Evolutionary conservation across 2,888 invertebrate species (phyloP).

Genomic region (Lamproptera curius): DNA sequence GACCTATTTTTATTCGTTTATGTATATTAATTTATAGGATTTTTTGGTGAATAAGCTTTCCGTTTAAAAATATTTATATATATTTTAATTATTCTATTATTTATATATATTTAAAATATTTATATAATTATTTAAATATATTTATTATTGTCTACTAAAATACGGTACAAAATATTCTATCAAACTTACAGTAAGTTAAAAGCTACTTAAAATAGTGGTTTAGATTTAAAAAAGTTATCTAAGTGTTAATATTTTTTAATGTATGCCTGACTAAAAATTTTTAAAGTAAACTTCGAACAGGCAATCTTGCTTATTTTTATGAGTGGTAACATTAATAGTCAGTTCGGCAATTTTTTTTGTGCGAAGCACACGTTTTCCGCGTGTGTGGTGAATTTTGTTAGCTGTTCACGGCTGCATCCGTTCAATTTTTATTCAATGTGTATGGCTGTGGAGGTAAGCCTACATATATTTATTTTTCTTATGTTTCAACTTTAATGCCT

Average conservation of each 20-base stretch:
- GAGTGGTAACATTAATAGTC: slow-evolving; percentile 38
- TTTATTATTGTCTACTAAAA: too few relatives aligned
- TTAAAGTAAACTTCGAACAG: slow-evolving; percentile 3
- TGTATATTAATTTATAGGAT: too few relatives aligned
- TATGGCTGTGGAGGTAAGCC: slow-evolving; percentile 91
- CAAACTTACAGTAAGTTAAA: too few relatives aligned
- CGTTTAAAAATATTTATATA: too few relatives aligned
- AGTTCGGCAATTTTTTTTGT: slow-evolving; percentile 62
- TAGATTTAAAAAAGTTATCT: too few relatives aligned
- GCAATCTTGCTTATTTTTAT: slow-evolving; percentile 8
- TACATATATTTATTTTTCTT: slow-evolving; percentile 25
- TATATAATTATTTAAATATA: too few relatives aligned
- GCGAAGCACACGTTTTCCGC: slow-evolving; percentile 70
- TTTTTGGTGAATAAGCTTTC: too few relatives aligned
- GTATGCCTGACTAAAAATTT: background rate
- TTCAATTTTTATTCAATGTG: slow-evolving; percentile 85
- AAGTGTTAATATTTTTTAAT: background rate
- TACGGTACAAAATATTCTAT: too few relatives aligned
- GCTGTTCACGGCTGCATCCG: slow-evolving; percentile 80
- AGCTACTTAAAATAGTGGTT: too few relatives aligned
- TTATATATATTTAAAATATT: too few relatives aligned
- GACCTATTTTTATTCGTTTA: too few relatives aligned
- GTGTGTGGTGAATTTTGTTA: slow-evolving; percentile 70
- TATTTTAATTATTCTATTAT: too few relatives aligned
- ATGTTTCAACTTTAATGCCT: slow-evolving; percentile 13